These are phyloP conservation scores for Desmodus rotundus DNA, from an alignment of 2,113 vertebrate genomes.

Conservation along the genomic window DNA sequence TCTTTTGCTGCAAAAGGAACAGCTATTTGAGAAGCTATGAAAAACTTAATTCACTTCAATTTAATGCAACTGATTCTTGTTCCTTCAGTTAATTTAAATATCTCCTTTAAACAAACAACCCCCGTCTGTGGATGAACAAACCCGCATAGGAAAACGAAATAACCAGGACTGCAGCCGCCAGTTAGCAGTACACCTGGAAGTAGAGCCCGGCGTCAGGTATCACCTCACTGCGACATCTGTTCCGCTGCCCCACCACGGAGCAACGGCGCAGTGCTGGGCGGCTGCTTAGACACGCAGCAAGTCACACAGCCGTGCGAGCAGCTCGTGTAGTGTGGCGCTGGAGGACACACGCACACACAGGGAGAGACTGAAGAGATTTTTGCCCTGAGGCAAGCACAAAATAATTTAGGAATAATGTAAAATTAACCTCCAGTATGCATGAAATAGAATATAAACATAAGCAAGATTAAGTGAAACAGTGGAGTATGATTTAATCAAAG, in stretches of 20 bases:
- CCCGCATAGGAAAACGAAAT: background rate
- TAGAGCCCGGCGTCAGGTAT: background rate
- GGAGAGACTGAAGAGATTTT: background rate
- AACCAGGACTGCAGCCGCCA: background rate
- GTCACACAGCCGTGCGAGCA: background rate
- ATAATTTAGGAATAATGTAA: background rate
- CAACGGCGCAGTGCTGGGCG: background rate
- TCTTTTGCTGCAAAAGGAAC: background rate
- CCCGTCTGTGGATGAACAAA: background rate
- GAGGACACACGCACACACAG: background rate
- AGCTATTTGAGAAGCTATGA: background rate
- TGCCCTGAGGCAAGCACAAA: background rate
- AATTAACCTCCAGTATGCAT: background rate
- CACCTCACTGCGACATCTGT: background rate
- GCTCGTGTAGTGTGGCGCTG: background rate
- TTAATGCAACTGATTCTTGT: background rate
- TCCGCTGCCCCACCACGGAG: background rate
- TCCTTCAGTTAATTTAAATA: constrained; percentile 38
- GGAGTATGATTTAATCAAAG: background rate
- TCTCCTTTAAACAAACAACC: background rate
- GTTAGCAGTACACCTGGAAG: background rate
- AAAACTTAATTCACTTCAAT: background rate
- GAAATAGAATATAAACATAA: background rate
- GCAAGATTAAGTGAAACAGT: background rate
- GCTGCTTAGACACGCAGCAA: background rate